Conservation (phyloP, 2,888 invertebrate species). For the Lamellibrachia columna region DNA sequence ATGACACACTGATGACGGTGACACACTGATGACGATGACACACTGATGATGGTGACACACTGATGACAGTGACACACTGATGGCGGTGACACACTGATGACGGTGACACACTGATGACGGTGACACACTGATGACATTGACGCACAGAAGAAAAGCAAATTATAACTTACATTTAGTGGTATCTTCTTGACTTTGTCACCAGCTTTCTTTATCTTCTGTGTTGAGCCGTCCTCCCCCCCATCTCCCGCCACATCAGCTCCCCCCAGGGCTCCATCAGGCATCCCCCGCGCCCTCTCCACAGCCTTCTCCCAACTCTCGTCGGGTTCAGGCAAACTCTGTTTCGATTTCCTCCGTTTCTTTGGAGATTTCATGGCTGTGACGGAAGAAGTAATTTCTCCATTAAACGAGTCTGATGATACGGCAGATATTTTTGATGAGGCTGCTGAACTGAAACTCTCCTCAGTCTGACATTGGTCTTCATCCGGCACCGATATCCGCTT, state of each 20-base stretch:
- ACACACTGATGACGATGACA: no score
- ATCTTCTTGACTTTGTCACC: constrained; percentile 25
- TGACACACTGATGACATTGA: not conserved
- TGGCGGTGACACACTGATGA: no score
- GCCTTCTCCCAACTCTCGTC: constrained; percentile 21
- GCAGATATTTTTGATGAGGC: not conserved
- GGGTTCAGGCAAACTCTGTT: not conserved
- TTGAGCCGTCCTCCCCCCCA: not conserved
- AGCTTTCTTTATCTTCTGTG: constrained; percentile 21
- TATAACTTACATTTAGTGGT: not conserved
- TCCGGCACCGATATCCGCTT: not conserved
- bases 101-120: not conserved
- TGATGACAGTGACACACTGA: no score
- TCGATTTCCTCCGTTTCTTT: not conserved
- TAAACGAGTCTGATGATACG: not conserved
- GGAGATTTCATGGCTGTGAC: not conserved
- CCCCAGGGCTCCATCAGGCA: constrained; percentile 28
- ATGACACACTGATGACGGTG: no score
- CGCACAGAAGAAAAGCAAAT: not conserved
- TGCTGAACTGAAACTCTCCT: not conserved
- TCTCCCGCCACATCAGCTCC: not conserved
- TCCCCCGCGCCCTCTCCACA: constrained; percentile 20
- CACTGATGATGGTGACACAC: no score
- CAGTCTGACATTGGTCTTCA: not conserved
- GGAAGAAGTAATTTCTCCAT: not conserved